Conservation (phyloP, 1,140 invertebrate species). For the Lepidurus apus region DNA sequence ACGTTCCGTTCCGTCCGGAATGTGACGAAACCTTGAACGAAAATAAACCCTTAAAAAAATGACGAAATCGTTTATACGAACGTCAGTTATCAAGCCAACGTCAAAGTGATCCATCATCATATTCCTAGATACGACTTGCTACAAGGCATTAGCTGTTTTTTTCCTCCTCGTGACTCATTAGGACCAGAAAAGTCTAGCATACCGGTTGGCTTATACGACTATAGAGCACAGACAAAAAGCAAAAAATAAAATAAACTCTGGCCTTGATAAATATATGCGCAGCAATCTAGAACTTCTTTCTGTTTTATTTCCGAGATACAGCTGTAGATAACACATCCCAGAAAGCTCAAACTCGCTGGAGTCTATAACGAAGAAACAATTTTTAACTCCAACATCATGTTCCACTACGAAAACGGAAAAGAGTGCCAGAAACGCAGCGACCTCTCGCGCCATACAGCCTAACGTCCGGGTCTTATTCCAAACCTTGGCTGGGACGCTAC, state of each 20-base stretch:
- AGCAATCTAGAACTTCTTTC: not conserved
- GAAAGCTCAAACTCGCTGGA: not conserved
- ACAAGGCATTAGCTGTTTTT: too few species aligned
- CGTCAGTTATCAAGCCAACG: too few species aligned
- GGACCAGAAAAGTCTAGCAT: too few species aligned
- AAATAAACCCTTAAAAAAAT: too few species aligned
- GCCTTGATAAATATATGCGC: not conserved
- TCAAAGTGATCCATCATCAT: too few species aligned
- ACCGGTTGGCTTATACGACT: too few species aligned
- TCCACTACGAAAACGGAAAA: not conserved
- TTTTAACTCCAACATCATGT: not conserved
- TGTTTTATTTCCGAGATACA: not conserved
- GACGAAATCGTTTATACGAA: too few species aligned
- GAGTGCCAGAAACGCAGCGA: not conserved
- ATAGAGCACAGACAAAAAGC: too few species aligned
- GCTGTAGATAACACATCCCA: not conserved
- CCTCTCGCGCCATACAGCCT: not conserved
- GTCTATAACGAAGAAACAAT: not conserved
- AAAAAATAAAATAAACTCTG: not conserved
- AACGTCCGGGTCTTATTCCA: not conserved
- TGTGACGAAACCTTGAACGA: too few species aligned
- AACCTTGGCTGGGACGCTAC: not conserved
- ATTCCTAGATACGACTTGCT: too few species aligned
- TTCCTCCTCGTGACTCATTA: too few species aligned
- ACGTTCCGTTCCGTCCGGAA: too few species aligned